Conservation (phyloP, 2,797 vertebrate genomes). For the Rhyacichthys aspro region DNA sequence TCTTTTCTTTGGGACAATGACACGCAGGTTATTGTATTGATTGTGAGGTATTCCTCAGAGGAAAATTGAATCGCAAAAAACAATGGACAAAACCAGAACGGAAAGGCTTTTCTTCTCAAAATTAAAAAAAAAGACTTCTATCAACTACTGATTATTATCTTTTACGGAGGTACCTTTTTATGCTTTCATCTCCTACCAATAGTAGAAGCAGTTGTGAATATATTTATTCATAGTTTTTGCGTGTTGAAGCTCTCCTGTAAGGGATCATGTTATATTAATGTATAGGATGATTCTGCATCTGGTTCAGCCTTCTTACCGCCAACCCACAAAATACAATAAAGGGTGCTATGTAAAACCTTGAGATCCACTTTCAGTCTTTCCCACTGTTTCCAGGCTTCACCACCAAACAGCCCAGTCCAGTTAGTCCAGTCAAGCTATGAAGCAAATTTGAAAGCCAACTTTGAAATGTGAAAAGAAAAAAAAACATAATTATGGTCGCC, state of each 20-base stretch:
- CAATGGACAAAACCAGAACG: constrained; percentile 47
- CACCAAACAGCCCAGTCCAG: too few relatives aligned
- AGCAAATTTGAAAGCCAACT: too few relatives aligned
- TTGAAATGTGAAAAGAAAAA: background rate
- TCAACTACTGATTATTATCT: constrained; percentile 77
- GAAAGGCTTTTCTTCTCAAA: constrained; percentile 46
- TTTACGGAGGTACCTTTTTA: constrained; percentile 79
- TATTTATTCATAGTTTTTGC: constrained; percentile 88
- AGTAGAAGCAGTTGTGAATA: constrained; percentile 84
- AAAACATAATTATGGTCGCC: background rate
- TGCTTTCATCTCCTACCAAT: constrained; percentile 79
- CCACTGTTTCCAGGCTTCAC: background rate
- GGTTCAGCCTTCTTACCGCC: constrained; percentile 82
- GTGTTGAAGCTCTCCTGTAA: constrained; percentile 83
- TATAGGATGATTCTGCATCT: constrained; percentile 85
- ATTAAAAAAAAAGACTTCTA: constrained; percentile 64
- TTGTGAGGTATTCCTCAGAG: constrained; percentile 70
- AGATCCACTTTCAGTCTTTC: constrained; percentile 10
- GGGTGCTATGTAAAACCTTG: constrained; percentile 73
- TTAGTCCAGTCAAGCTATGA: background rate
- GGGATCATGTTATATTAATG: constrained; percentile 84
- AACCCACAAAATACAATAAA: constrained; percentile 80
- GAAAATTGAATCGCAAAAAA: constrained; percentile 65
- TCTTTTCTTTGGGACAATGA: constrained; percentile 64
- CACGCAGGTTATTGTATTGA: constrained; percentile 64